These are phyloP conservation scores for Galeopsomyia nigrocyanea DNA, from an alignment of 2,888 invertebrate genomes.

Conservation along the genomic window DNA sequence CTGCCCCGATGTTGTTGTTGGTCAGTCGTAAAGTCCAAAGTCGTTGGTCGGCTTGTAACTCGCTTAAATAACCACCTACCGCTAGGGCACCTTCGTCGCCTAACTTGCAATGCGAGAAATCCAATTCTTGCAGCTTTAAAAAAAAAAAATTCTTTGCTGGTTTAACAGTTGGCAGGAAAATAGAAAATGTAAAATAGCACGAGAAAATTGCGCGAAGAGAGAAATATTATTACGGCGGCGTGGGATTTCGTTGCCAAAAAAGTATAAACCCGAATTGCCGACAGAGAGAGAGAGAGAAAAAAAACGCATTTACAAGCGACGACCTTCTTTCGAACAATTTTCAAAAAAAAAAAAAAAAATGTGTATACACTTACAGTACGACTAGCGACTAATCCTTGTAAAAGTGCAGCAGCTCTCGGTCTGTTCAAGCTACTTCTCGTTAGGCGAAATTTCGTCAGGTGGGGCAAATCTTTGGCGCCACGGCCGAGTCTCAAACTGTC, in stretches of 20 bases:
- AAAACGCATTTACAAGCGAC: too few species aligned
- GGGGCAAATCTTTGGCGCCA: constrained; percentile 69
- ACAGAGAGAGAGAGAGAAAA: too few species aligned
- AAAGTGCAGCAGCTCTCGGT: constrained; percentile 73
- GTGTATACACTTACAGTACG: constrained; percentile 61
- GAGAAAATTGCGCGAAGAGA: too few species aligned
- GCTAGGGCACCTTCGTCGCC: constrained; percentile 76
- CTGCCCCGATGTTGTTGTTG: constrained; percentile 58
- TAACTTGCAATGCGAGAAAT: constrained; percentile 77
- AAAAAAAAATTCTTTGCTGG: too few species aligned
- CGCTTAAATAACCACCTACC: constrained; percentile 72
- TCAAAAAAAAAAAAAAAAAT: too few species aligned
- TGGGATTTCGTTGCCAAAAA: too few species aligned
- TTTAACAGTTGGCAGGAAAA: too few species aligned
- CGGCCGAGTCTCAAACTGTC: constrained; percentile 74
- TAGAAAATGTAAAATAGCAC: too few species aligned
- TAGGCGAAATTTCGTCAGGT: constrained; percentile 72
- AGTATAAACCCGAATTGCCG: too few species aligned
- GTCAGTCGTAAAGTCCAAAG: constrained; percentile 60
- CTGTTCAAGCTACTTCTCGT: constrained; percentile 75
- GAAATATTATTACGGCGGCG: too few species aligned
- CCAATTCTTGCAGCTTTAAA: constrained; percentile 74
- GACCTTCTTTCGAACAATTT: too few species aligned
- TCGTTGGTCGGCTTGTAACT: constrained; percentile 52
- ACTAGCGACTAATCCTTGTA: constrained; percentile 71